Evolutionary conservation across 2,113 vertebrate genomes (phyloP), one percentile per base, ranked within the genome.

Genomic region (Ochotona curzoniae): DNA sequence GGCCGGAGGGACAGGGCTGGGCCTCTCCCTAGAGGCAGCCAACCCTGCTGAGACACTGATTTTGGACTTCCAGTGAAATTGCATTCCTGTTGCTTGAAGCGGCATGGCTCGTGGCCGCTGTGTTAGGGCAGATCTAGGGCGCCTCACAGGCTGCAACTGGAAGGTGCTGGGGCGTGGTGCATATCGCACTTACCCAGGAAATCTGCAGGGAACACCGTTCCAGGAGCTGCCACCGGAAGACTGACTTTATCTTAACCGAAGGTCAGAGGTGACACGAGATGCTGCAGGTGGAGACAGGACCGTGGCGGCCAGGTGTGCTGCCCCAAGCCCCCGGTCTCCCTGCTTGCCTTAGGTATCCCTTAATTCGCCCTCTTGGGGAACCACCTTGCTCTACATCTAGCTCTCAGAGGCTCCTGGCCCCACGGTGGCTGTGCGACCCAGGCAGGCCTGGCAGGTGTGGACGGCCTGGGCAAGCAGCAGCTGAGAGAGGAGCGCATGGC

Each of bases 21-120:
- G 4, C 38, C 32, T 75, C 63, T 26, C 7, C 13, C 60, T 12
- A 8, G 14, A 15, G 83, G 11, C 8, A 6, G 1, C 7, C 0
- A 20, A n/a, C 28, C 44, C 83, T 76, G 54, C 11, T 7, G 6
- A 5, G n/a, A 17, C 47, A 18, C 54, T 51, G 61, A 60, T 11
- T 86, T 85, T 66, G 78, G 38, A 49, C 38, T 28, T 83, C n/a
- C 0, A 14, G 61, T 7, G 12, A 74, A n/a, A 66, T 18, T 57
- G n/a, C 2, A 44, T 11, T 30, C 67, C 12, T 26, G 30, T 35
- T 12, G 0, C 20, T n/a, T 54, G 47, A 28, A 78, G 26, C 5
- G 15, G 1, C 38, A 5, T 7, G 1, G 35, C n/a, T 13, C n/a
- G 15, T 25, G 49, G 47, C 38, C 6, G 4, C 10, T 61, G 7